Evolutionary conservation across 2,888 invertebrate genomes (phyloP).

Genomic region (Drosophila ustulata): DNA sequence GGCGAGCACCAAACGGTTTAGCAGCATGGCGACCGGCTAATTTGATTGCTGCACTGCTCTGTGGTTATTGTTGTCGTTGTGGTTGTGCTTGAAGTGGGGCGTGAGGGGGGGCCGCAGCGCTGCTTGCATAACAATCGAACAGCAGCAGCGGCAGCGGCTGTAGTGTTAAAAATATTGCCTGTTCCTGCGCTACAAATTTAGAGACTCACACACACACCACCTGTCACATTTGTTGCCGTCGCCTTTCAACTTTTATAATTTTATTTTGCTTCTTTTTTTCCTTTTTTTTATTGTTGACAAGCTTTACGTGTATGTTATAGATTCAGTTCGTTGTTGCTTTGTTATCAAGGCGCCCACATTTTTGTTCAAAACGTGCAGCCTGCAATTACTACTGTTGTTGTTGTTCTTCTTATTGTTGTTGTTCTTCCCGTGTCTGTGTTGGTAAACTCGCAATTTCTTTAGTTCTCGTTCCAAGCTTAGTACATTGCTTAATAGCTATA

Average conservation of each 20-base stretch:
- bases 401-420: conserved; percentile 37
- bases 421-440: conserved; percentile 51
- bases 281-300: conserved; percentile 40
- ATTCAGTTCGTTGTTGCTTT: conserved; percentile 49
- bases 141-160: conserved; percentile 47
- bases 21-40: conserved; percentile 70
- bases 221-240: conserved; percentile 60
- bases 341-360: conserved; percentile 67
- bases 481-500: conserved; percentile 28
- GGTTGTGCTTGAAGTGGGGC: conserved; percentile 28
- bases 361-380: conserved; percentile 70
- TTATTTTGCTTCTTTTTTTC: conserved; percentile 21
- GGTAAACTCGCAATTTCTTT: conserved; percentile 29
- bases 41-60: conserved; percentile 42
- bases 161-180: conserved; percentile 40
- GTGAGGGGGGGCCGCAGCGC: conserved; percentile 32
- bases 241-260: conserved; percentile 58
- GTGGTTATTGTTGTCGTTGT: not conserved
- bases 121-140: conserved; percentile 72
- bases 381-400: conserved; percentile 56
- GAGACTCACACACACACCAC: conserved; percentile 37
- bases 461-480: conserved; percentile 26
- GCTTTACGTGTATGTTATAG: conserved; percentile 14
- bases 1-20: conserved; percentile 79
- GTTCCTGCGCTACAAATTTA: conserved; percentile 56